These are phyloP conservation scores for Ceramica pisi DNA, from an alignment of 2,888 invertebrate genomes.

Conservation along the genomic window DNA sequence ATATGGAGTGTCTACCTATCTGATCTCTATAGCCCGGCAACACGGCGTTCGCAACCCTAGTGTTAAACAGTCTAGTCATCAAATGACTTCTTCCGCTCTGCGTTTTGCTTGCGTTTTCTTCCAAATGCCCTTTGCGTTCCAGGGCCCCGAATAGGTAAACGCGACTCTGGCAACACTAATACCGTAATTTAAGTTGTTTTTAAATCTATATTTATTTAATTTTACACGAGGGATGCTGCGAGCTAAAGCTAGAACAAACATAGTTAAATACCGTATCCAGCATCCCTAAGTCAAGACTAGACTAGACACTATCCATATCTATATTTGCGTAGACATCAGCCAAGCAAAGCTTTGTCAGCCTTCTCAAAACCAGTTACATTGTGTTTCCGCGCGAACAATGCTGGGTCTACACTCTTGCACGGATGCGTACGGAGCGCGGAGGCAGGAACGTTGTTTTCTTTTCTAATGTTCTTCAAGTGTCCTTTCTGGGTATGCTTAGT, in stretches of 20 bases:
- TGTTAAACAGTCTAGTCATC: no score
- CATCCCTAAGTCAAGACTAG: slow-evolving; percentile 36
- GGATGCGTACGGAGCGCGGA: slow-evolving; percentile 34
- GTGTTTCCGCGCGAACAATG: slow-evolving; percentile 50
- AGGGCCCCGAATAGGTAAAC: no score
- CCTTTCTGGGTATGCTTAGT: slow-evolving; percentile 45
- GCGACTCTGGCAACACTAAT: no score
- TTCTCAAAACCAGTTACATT: slow-evolving; percentile 59
- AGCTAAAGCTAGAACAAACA: neutral
- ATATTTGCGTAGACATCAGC: slow-evolving; percentile 45
- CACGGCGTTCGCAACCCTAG: no score
- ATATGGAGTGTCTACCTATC: no score
- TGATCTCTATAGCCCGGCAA: no score
- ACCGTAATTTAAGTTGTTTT: no score
- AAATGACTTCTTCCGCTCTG: no score
- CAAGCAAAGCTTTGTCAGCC: slow-evolving; percentile 49
- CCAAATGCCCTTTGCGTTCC: no score
- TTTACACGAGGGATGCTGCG: no score
- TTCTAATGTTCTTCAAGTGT: slow-evolving; percentile 54
- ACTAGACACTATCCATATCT: slow-evolving; percentile 48
- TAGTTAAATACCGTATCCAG: slow-evolving; percentile 45
- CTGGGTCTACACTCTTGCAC: slow-evolving; percentile 11
- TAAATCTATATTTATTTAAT: no score
- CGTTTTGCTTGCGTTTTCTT: no score
- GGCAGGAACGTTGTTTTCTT: slow-evolving; percentile 39